Evolutionary conservation across 2,113 vertebrate species (phyloP), one percentile per base, ranked within the genome.

Genomic region (Rhinichthys klamathensis): DNA sequence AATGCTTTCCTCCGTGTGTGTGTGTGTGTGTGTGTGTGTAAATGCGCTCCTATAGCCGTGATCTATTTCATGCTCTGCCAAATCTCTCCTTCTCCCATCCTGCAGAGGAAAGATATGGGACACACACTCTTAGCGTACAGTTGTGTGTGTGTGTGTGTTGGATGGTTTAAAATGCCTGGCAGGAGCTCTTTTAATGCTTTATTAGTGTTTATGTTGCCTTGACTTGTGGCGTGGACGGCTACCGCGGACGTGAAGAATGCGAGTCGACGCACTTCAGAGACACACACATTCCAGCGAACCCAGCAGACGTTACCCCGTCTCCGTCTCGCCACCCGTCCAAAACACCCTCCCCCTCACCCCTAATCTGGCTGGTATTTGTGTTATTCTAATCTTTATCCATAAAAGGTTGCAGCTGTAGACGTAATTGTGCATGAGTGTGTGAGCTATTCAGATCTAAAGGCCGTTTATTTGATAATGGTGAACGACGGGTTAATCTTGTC

Each of bases 51-150:
- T 77, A 61, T 63, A 46, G 76, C 79, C 49, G 9, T 41, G 60
- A 86, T 87, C 85, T 85, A 84, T 89, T 87, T 89, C 84, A 89
- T 87, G 85, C 88, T 82, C 79, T 85, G 75, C 79, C 78, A 87
- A 87, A 89, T 87, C 85, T 85, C 85, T 83, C 54, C 75, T 80
- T 82, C 30, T 70, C 78, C 54, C 72, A 83, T 82, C 51, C 83
- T 89, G 82, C 85, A 63, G 38, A 82, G 78, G 78, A 21, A 87
- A 84, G 85, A 87, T 87, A 83, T 13, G 80, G 63, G 80, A 73
- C 76, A 69, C 41, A 54, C 76, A 58, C 23, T 74, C 54, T 35
- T 46, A 77, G 78, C 44, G 8, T 87, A 72, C 25, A 56, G 82
- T 85, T 87, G 56, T 84, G 78, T 85, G 74, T 69, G 78, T 85